Evolutionary conservation across 2,888 invertebrate species (phyloP).

Genomic region (Dendrolimus houi): DNA sequence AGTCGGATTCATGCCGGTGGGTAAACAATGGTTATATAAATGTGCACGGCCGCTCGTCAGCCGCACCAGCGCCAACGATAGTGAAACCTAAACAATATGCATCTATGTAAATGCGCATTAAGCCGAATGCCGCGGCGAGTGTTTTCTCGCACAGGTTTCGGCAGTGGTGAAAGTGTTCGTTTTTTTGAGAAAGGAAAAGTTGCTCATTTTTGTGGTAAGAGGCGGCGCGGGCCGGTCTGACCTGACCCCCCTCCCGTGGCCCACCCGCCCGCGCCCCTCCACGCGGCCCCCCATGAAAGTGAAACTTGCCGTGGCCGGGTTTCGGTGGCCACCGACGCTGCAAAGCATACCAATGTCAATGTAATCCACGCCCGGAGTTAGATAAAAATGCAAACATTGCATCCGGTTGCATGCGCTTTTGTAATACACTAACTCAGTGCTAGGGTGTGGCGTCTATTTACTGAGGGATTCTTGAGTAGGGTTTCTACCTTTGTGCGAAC

Average conservation of each 20-base stretch:
- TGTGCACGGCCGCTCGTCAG: background rate
- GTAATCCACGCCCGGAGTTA: constrained; percentile 14
- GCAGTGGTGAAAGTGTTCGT: constrained; percentile 66
- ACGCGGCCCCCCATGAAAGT: constrained; percentile 44
- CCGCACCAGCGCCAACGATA: constrained; percentile 16
- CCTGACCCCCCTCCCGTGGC: constrained; percentile 9
- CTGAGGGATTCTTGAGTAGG: no score
- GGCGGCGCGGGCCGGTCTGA: constrained; percentile 45
- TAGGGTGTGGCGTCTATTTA: no score
- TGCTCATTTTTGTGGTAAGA: constrained; percentile 60
- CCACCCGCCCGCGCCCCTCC: constrained; percentile 9
- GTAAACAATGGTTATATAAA: background rate
- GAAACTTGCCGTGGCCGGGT: constrained; percentile 34
- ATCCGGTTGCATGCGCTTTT: background rate
- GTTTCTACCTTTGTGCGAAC: no score
- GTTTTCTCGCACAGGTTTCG: constrained; percentile 53
- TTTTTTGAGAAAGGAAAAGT: constrained; percentile 73
- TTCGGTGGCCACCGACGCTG: constrained; percentile 20
- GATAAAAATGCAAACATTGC: background rate
- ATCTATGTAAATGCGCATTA: constrained; percentile 29
- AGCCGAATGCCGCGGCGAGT: constrained; percentile 10
- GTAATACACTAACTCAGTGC: background rate
- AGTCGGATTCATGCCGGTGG: background rate
- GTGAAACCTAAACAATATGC: constrained; percentile 27
- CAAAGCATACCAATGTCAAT: constrained; percentile 18